Conservation (phyloP, 23 tunicate species). For the Styela plicata region DNA sequence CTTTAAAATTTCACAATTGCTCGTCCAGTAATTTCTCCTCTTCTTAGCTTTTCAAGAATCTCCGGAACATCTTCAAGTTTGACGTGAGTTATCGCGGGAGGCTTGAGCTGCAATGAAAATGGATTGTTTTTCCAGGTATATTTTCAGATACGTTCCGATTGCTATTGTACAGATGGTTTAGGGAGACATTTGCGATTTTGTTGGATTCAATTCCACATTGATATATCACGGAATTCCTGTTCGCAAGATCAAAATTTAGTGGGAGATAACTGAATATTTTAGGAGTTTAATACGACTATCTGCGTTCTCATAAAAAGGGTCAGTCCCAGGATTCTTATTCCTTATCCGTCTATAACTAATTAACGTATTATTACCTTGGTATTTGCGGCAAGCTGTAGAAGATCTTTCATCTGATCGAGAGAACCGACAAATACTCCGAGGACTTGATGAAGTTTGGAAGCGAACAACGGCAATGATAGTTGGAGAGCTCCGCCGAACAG, state of each 20-base stretch:
- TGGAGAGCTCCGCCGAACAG: constrained; percentile 33
- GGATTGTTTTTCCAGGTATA: background rate
- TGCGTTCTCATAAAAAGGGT: too few species aligned
- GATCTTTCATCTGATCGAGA: constrained; percentile 26
- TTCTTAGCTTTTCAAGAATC: constrained; percentile 21
- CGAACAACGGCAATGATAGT: constrained; percentile 26
- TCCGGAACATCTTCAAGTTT: constrained; percentile 42
- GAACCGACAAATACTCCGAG: constrained; percentile 36
- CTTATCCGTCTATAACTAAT: too few species aligned
- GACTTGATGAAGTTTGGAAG: background rate
- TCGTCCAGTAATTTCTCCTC: constrained; percentile 46
- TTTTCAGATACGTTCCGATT: background rate
- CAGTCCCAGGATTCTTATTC: too few species aligned
- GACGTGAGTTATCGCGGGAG: constrained; percentile 36
- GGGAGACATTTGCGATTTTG: too few species aligned
- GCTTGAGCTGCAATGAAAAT: constrained; percentile 33
- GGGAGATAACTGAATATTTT: too few species aligned
- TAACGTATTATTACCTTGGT: constrained; percentile 32
- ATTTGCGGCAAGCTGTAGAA: constrained; percentile 8
- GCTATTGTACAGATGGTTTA: background rate
- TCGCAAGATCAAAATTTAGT: too few species aligned
- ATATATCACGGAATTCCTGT: too few species aligned
- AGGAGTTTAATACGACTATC: too few species aligned
- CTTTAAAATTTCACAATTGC: constrained; percentile 32
- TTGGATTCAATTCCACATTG: too few species aligned